These are phyloP conservation scores for Zoanthus sansibaricus DNA, from an alignment of 92 coral and sea anemone species.

Conservation along the genomic window DNA sequence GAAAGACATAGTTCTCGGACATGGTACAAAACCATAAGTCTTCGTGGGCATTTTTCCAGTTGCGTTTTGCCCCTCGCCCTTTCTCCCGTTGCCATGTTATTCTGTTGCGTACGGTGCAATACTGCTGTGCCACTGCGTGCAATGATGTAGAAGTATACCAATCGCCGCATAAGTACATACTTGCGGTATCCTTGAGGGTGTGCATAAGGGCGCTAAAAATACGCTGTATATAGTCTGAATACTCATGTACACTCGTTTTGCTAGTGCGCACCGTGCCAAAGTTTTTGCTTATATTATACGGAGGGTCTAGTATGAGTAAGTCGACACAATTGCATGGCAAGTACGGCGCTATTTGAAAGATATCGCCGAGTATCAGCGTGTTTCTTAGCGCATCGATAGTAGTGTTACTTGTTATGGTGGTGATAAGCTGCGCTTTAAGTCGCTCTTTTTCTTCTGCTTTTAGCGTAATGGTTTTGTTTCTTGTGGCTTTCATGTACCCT, in stretches of 20 bases:
- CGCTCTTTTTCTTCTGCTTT: background rate
- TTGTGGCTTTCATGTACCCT: background rate
- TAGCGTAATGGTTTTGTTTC: background rate
- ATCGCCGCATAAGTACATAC: background rate
- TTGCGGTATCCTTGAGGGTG: background rate
- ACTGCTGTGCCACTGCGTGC: background rate
- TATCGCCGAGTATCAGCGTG: background rate
- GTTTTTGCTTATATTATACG: background rate
- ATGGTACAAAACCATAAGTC: background rate
- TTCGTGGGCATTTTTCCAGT: background rate
- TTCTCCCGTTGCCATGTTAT: background rate
- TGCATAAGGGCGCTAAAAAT: background rate
- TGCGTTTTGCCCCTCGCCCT: background rate
- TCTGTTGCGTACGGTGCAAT: background rate
- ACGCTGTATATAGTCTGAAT: background rate
- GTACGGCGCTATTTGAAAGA: background rate
- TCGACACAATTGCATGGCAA: background rate
- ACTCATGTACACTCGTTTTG: background rate
- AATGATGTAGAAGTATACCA: background rate
- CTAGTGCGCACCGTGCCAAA: background rate
- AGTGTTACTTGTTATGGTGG: background rate
- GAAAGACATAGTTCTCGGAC: background rate
- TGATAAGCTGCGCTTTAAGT: background rate
- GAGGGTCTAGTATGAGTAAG: background rate
- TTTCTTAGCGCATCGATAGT: background rate